These are phyloP conservation scores for Lasioglossum baleicum DNA, from an alignment of 1,140 invertebrate species.

Conservation along the genomic window DNA sequence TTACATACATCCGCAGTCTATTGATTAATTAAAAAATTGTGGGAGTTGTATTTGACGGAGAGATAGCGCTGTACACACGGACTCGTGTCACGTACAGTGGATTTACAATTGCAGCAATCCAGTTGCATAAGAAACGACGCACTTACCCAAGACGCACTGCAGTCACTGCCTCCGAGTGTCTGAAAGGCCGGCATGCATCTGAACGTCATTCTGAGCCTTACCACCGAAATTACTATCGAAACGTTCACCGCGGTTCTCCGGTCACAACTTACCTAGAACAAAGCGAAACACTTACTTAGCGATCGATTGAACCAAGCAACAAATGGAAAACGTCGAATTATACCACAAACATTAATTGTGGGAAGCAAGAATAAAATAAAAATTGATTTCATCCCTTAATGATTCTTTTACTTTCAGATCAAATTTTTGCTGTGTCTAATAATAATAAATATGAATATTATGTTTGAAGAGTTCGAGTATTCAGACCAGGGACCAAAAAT, in stretches of 20 bases:
- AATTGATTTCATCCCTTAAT: no score
- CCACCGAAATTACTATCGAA: slow-evolving; percentile 66
- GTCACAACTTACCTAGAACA: slow-evolving; percentile 81
- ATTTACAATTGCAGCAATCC: slow-evolving; percentile 10
- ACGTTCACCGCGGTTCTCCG: slow-evolving; percentile 66
- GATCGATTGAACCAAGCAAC: slow-evolving; percentile 50
- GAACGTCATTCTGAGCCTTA: slow-evolving; percentile 76
- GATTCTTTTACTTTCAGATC: no score
- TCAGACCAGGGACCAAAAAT: no score
- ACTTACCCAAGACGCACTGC: slow-evolving; percentile 85
- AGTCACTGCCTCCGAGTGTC: slow-evolving; percentile 82
- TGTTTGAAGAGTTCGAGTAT: no score
- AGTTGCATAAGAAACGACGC: slow-evolving; percentile 43
- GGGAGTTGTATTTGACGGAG: no score
- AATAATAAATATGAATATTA: no score
- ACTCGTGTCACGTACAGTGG: not conserved
- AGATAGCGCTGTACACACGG: not conserved
- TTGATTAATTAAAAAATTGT: not conserved
- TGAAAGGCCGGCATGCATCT: slow-evolving; percentile 85
- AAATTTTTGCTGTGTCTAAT: no score
- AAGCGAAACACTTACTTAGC: slow-evolving; percentile 79
- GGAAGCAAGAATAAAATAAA: no score
- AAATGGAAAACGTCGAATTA: not conserved
- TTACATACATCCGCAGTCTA: no score
- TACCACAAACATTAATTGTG: no score